Evolutionary conservation across 2,113 vertebrate species (phyloP).

Genomic region (Mystacornis crossleyi): DNA sequence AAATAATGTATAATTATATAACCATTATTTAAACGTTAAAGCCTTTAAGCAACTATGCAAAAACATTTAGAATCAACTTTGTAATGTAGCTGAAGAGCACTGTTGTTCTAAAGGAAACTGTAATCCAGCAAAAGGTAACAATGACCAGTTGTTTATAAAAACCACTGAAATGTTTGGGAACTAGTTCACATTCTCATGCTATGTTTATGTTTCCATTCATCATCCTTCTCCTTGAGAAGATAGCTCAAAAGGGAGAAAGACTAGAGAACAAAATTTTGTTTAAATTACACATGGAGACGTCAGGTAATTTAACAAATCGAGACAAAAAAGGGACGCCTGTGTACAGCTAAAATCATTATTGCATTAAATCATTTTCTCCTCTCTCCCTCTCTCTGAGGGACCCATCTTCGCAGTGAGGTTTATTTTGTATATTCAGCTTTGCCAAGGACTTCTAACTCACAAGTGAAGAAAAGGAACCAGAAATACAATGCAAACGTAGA

Average conservation of each 20-base stretch:
- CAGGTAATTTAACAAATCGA: conserved; percentile 78
- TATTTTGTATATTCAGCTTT: conserved; percentile 35
- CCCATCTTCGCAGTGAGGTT: conserved; percentile 1
- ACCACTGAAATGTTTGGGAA: conserved; percentile 80
- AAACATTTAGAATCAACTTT: conserved; percentile 72
- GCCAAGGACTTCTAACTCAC: conserved; percentile 36
- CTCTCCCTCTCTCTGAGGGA: not conserved
- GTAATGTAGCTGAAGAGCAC: conserved; percentile 62
- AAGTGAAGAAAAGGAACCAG: not conserved
- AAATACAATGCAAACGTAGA: not conserved
- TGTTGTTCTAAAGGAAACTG: conserved; percentile 60
- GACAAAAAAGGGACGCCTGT: conserved; percentile 65
- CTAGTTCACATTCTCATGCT: conserved; percentile 77
- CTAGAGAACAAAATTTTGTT: conserved; percentile 76
- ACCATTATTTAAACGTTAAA: conserved; percentile 71
- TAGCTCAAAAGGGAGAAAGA: conserved; percentile 73
- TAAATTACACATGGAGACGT: conserved; percentile 75
- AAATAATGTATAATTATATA: conserved; percentile 63
- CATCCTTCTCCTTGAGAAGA: conserved; percentile 76
- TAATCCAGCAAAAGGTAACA: conserved; percentile 76
- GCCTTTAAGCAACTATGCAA: conserved; percentile 61
- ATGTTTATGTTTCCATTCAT: conserved; percentile 82
- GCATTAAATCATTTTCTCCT: conserved; percentile 68
- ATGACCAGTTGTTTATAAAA: conserved; percentile 79
- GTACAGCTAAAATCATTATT: conserved; percentile 75